These are phyloP conservation scores for Sebastes steindachneri DNA, from an alignment of 2,797 vertebrate species.

Conservation along the genomic window DNA sequence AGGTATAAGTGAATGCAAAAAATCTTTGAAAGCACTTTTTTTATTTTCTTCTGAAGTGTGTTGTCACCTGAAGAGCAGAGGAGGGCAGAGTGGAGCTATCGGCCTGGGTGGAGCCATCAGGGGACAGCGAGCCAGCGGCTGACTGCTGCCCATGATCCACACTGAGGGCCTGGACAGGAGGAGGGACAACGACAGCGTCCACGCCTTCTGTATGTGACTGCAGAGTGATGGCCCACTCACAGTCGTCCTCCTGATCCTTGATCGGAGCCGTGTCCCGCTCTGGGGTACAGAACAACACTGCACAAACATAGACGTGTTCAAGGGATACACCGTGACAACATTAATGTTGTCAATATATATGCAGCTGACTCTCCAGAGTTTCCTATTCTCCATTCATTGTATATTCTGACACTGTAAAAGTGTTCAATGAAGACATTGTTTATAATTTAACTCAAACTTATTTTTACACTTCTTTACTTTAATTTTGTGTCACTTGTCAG, in stretches of 20 bases:
- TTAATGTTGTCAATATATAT: too few species aligned
- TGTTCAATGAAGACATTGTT: not conserved
- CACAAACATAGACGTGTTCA: not conserved
- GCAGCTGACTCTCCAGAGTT: not conserved
- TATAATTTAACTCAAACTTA: not conserved
- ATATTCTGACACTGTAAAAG: not conserved
- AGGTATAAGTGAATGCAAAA: not conserved
- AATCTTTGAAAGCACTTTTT: not conserved
- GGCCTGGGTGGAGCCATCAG: conserved; percentile 12
- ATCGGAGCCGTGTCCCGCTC: conserved; percentile 11
- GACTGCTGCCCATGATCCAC: conserved; percentile 3
- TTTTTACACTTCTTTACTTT: too few species aligned
- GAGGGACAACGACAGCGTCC: not conserved
- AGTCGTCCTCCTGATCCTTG: conserved; percentile 33
- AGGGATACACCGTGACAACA: not conserved
- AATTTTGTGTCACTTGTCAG: too few species aligned
- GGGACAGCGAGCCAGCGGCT: not conserved
- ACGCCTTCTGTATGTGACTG: conserved; percentile 4
- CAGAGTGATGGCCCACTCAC: conserved; percentile 48
- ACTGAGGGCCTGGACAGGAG: not conserved
- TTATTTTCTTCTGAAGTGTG: not conserved
- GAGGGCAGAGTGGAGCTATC: conserved; percentile 56
- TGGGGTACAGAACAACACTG: conserved; percentile 26
- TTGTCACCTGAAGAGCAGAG: conserved; percentile 46
- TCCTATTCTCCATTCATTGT: not conserved